Evolutionary conservation across 1,140 invertebrate genomes (phyloP), one percentile per base, ranked within the genome.

Genomic region (Drosophila lacteicornis): DNA sequence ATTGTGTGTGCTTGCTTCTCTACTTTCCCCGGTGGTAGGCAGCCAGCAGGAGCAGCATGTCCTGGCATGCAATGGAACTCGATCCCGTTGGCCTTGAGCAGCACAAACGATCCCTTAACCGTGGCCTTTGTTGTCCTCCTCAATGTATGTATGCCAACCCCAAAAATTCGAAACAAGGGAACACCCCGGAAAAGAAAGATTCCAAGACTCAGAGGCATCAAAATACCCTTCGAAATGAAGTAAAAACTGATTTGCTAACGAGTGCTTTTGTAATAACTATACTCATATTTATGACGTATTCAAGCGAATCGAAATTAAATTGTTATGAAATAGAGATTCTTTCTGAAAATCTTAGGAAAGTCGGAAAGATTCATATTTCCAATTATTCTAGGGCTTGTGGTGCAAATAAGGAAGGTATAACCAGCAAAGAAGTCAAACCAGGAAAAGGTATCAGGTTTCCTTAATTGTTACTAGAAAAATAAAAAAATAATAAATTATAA

Each of bases 1-100:
- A 47, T 81, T 46, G 51, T 49, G 33, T 66, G n/a, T 38, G 22
- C 42, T 47, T 56, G 40, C 38, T 66, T 62, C 74, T 79, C 79
- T 79, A 82, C 82, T 75, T 86, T 82, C 61, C 49, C 51, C 67
- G 66, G 45, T 60, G 30, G 40, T 27, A 33, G 15, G 45, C 50
- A 33, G 27, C 6, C 27, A 17, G 33, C 19, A 40, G 40, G 4
- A 42, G 13, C 33, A 45, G 50, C 67, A 74, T 79, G 84, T 80
- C 74, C 61, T 80, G 75, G 82, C 82, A 79, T 88, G 76, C 78
- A 79, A 9, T 60, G 68, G 70, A 36, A 65, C 70, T 71, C 65
- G 70, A 66, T 50, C 65, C 36, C 17, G 80, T 67, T 79, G 84
- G 79, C 85, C 84, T 88, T 90, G 84, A 79, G 73, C 65, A 45